phyloP scores from a whole-genome alignment of 2,797 vertebrate genomes.

The Danio kyathit region DNA sequence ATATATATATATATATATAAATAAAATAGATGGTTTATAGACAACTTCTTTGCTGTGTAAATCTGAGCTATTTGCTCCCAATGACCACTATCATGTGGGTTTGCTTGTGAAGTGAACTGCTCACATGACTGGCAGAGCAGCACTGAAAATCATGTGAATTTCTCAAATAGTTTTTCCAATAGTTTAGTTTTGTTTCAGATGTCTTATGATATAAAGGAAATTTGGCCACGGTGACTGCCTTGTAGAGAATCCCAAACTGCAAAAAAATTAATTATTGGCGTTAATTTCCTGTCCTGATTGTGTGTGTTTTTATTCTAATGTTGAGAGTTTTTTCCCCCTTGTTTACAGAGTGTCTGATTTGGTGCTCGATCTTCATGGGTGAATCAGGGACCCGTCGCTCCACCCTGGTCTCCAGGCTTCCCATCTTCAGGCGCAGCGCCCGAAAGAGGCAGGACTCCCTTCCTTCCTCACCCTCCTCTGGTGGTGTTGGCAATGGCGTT shows the following conservation, averaged over 20 bases:
- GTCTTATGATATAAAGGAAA: background rate
- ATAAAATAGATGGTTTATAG: no score
- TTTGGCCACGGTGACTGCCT: background rate
- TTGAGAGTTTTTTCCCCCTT: background rate
- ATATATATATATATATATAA: no score
- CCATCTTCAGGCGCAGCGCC: slow-evolving; percentile 94
- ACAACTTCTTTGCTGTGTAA: no score
- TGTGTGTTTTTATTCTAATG: background rate
- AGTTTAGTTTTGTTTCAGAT: background rate
- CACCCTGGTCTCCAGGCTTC: slow-evolving; percentile 95
- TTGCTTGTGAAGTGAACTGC: no score
- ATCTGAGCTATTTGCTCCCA: no score
- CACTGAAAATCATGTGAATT: background rate
- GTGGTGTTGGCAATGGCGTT: slow-evolving; percentile 84
- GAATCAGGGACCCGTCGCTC: slow-evolving; percentile 92
- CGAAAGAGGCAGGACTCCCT: slow-evolving; percentile 92
- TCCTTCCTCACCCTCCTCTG: slow-evolving; percentile 95
- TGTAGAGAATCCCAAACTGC: background rate
- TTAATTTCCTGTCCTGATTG: background rate
- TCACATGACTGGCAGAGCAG: background rate
- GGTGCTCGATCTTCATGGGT: slow-evolving; percentile 82
- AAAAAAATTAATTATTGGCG: background rate
- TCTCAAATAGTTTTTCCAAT: background rate
- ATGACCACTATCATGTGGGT: no score
- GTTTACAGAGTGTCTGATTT: slow-evolving; percentile 30